phyloP scores from a whole-genome alignment of 2,113 vertebrate species.

The Clinocottus analis region DNA sequence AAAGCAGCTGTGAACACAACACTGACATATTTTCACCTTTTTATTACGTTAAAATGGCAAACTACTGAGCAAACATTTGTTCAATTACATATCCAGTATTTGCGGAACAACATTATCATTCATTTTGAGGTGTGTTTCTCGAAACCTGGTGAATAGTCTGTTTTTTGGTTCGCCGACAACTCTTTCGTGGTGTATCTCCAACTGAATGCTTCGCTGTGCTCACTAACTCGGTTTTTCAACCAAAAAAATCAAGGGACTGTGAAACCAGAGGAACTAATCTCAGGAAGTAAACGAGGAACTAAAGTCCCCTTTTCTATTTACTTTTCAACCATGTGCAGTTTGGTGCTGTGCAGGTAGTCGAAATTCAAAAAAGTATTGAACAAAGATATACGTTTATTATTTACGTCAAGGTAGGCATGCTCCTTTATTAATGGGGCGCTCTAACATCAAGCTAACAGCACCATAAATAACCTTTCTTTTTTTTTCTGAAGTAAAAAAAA shows the following conservation, averaged over 20 bases:
- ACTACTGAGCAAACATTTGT: neutral
- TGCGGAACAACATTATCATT: neutral
- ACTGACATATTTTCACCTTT: neutral
- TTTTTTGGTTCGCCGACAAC: neutral
- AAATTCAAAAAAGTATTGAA: no score
- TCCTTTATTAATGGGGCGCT: no score
- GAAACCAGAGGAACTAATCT: neutral
- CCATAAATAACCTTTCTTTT: neutral
- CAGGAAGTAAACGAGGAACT: neutral
- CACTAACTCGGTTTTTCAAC: neutral
- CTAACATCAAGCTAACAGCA: no score
- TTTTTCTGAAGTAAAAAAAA: no score
- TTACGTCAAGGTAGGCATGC: no score
- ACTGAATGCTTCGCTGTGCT: no score
- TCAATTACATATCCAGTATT: neutral
- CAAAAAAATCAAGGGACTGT: neutral
- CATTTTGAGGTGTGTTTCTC: neutral
- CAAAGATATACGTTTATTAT: no score
- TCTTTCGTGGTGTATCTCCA: neutral
- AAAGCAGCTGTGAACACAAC: neutral
- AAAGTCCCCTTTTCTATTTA: neutral
- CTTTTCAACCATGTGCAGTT: neutral
- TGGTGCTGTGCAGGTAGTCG: neutral
- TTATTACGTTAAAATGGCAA: neutral
- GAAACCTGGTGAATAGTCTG: neutral